Base-by-base conservation (phyloP, 1,140 invertebrate genomes). In the Mercenaria mercenaria region DNA sequence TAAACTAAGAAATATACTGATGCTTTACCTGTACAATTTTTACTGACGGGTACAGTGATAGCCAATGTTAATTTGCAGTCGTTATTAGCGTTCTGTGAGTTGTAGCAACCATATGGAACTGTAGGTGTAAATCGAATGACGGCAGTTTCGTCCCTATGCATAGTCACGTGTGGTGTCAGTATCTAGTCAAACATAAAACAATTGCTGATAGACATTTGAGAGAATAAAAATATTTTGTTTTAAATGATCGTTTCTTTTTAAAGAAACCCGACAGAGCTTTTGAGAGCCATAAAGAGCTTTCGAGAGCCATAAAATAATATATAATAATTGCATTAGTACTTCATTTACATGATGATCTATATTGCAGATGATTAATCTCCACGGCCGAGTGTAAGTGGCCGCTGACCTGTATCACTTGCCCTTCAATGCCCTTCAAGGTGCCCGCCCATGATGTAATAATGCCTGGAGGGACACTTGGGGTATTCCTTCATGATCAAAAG, bases 111-210 rank as follows among this genome's bases (percentile, higher is more conserved):
- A 26, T 15, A 37, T 43, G 59, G 61, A 18, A 83, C 13, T 0
- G 59, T 83, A 6, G 59, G 77, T 15, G 3, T 11, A 10, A 83
- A n/a, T n/a, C 1, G 6, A 20, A 83, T 43, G 10, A 20, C 6
- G 15, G 29, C 34, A 10, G 80, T 83, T 26, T 83, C 80, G 43
- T 69, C 61, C 59, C 80, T 37, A 32, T 47, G 34, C 80, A 83
- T 83, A 20, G 0, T 67, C 6, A 83, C 26, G 0, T 26, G 11
- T 20, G 80, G 80, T 83, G 80, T 83, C 41, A 76, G 26, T 29
- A 76, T 23, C 72, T 76, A 23, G 23, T 1, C 8, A 26, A 10
- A 29, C 1, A 67, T 15, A 39, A 15, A 18, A 72, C 10, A 39
- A 20, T 23, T 67, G 13, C 32, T 56, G n/a, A 56, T 3, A 13